Evolutionary conservation across 2,113 vertebrate species (phyloP).

Genomic region (Cygnus atratus): DNA sequence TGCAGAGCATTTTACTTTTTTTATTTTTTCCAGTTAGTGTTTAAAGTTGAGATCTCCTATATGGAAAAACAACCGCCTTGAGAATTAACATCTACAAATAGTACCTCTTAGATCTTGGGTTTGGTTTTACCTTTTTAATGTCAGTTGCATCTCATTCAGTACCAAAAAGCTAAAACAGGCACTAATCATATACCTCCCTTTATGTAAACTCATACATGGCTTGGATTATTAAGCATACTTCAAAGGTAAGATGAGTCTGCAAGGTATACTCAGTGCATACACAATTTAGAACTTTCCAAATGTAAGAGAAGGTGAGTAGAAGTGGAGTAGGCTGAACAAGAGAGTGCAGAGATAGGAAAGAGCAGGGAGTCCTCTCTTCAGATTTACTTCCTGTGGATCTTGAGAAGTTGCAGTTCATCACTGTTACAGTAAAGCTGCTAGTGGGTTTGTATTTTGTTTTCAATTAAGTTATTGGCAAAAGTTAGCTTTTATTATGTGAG

Average conservation of each 20-base stretch:
- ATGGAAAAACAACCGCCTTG: not conserved
- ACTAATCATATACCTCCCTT: not conserved
- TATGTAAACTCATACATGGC: not conserved
- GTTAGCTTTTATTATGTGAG: not conserved
- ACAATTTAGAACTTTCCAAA: not conserved
- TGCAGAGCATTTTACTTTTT: not conserved
- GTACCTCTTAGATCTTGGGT: not conserved
- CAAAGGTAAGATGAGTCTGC: not conserved
- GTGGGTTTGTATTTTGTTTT: not conserved
- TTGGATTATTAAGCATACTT: not conserved
- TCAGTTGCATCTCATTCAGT: not conserved
- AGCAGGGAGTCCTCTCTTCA: accelerated
- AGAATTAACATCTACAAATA: not conserved
- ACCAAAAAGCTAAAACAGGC: not conserved
- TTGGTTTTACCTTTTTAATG: not conserved
- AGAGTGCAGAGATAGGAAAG: not conserved
- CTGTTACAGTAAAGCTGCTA: not conserved
- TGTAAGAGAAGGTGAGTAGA: not conserved
- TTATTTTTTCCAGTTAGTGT: not conserved
- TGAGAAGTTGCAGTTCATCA: not conserved
- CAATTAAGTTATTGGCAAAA: not conserved
- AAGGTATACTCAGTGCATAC: not conserved
- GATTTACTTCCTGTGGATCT: not conserved
- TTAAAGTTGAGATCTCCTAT: not conserved
- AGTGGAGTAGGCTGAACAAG: not conserved